These are phyloP conservation scores for Volucella bombylans DNA, from an alignment of 2,888 invertebrate genomes.

Conservation along the genomic window DNA sequence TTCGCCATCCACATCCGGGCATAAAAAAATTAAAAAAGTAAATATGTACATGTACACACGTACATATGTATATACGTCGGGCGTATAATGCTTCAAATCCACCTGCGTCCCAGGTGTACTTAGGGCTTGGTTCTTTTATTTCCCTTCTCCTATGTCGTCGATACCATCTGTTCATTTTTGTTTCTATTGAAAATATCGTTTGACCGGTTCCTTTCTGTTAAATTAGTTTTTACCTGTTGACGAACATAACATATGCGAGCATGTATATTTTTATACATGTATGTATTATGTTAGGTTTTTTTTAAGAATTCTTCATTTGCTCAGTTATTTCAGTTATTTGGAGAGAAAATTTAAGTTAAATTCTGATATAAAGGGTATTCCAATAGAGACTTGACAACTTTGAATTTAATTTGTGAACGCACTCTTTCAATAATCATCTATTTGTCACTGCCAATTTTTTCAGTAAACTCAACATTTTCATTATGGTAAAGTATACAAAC, in stretches of 20 bases:
- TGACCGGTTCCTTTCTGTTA: slow-evolving; percentile 41
- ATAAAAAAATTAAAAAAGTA: slow-evolving; percentile 44
- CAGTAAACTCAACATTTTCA: no score
- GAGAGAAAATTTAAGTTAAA: no score
- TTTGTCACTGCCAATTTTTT: no score
- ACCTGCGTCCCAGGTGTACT: slow-evolving; percentile 58
- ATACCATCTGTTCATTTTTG: slow-evolving; percentile 52
- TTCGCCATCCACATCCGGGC: slow-evolving; percentile 53
- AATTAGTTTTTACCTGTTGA: slow-evolving; percentile 32
- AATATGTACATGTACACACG: no score
- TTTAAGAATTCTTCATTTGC: no score
- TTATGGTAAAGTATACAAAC: no score
- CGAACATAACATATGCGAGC: neutral
- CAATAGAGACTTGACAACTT: no score
- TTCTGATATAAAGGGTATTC: no score
- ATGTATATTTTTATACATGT: neutral
- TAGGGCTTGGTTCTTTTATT: neutral
- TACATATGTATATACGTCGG: neutral
- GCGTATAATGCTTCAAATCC: slow-evolving; percentile 55
- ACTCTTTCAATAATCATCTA: no score
- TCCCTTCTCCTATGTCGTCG: slow-evolving; percentile 39
- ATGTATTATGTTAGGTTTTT: neutral
- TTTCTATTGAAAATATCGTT: slow-evolving; percentile 37
- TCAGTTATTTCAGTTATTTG: no score
- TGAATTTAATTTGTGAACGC: no score